These are phyloP conservation scores for Rhynchotus rufescens DNA, from an alignment of 2,797 vertebrate species.

Conservation along the genomic window DNA sequence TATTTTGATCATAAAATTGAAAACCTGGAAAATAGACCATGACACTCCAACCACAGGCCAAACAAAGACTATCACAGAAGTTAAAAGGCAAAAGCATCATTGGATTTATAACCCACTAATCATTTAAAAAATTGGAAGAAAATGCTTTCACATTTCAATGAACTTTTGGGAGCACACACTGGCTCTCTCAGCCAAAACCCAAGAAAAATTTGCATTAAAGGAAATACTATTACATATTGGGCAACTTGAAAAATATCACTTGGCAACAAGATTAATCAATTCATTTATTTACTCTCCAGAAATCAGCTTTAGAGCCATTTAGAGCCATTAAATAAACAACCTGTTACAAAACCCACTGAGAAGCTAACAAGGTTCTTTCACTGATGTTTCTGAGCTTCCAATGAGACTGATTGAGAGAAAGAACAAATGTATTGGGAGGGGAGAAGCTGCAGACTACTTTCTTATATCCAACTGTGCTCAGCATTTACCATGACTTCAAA, in stretches of 20 bases:
- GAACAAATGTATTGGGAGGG: neutral
- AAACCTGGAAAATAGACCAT: neutral
- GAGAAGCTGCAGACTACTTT: neutral
- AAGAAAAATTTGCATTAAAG: neutral
- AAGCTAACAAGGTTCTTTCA: neutral
- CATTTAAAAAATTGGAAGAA: conserved; percentile 2
- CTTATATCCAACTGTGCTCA: neutral
- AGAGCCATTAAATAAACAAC: neutral
- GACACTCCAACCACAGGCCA: neutral
- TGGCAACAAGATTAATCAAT: neutral
- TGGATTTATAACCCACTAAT: neutral
- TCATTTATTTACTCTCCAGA: neutral
- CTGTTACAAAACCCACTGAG: neutral
- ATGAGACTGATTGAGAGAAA: neutral
- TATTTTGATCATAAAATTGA: conserved; percentile 34
- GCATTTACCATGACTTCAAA: neutral
- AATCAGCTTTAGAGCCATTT: neutral
- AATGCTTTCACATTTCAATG: neutral
- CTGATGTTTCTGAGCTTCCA: neutral
- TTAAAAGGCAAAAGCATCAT: neutral
- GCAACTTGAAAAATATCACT: neutral
- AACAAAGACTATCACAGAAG: neutral
- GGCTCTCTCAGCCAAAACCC: neutral
- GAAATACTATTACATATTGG: neutral
- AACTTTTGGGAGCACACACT: neutral